A percentile compares a stretch with the other conserved stretches of the same genome.
Conservation (phyloP, 2,888 invertebrate species). For the Sinohyriopsis cumingii region DNA sequence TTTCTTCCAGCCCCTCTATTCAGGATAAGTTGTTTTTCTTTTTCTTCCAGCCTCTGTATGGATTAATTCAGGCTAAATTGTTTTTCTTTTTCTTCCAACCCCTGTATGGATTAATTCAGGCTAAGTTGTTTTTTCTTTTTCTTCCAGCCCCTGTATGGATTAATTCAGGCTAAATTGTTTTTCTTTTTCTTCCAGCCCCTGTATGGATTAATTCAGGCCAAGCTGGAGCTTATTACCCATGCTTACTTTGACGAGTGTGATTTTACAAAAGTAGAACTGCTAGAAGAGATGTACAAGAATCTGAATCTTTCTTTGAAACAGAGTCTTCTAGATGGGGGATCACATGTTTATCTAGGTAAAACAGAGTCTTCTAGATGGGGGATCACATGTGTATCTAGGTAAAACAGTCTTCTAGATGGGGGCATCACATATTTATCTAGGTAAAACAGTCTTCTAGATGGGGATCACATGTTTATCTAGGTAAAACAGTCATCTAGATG, state of each 20-base stretch:
- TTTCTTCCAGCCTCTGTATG: conserved; percentile 84
- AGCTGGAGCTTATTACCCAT: conserved; percentile 95
- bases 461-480: neutral
- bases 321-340: conserved; percentile 72
- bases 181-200: conserved; percentile 77
- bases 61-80: conserved; percentile 78
- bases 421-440: conserved; percentile 1
- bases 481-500: neutral
- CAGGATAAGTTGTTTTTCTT: neutral
- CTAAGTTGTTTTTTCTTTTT: neutral
- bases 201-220: conserved; percentile 87
- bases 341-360: conserved; percentile 81
- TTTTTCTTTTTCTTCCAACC: neutral
- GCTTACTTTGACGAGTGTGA: conserved; percentile 92
- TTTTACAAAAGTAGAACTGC: conserved; percentile 73
- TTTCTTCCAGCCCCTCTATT: too few species aligned
- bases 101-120: neutral
- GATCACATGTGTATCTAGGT: conserved; percentile 3
- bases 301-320: conserved; percentile 86
- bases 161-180: too few species aligned
- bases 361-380: neutral
- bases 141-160: too few species aligned
- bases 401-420: neutral
- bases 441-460: conserved; percentile 1
- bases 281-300: conserved; percentile 91